Conservation (phyloP, 1,140 invertebrate species). For the Heliconius himera region DNA sequence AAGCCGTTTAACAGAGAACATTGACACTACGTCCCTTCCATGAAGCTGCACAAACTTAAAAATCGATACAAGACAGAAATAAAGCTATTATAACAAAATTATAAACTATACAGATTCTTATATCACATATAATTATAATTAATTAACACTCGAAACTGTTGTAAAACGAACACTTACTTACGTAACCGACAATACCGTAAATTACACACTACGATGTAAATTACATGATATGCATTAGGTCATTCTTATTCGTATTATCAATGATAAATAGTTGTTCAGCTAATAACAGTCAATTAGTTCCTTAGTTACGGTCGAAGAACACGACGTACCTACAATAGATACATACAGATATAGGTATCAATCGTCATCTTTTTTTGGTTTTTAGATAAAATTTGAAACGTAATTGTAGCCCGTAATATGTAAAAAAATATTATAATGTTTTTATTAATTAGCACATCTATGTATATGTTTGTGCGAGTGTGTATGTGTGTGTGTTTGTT, state of each 20-base stretch:
- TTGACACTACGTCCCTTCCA: no score
- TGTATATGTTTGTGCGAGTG: no score
- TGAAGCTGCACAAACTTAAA: no score
- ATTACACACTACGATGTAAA: slow-evolving; percentile 7
- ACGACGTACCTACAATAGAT: neutral
- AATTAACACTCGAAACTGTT: slow-evolving; percentile 7
- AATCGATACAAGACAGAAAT: no score
- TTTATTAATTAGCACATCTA: no score
- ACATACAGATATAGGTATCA: no score
- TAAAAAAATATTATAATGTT: no score
- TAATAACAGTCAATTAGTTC: slow-evolving; percentile 6
- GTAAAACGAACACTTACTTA: neutral
- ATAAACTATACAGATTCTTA: neutral
- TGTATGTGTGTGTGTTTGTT: no score
- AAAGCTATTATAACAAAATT: neutral
- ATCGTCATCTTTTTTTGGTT: neutral
- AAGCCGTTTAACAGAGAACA: no score
- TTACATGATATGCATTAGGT: slow-evolving; percentile 12
- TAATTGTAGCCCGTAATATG: no score
- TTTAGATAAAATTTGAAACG: neutral
- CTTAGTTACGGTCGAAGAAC: neutral
- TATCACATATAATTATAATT: neutral
- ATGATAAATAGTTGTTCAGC: neutral
- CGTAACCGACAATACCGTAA: slow-evolving; percentile 6
- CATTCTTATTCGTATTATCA: slow-evolving; percentile 9